Conservation (phyloP, 2,113 vertebrate species). For the Nycticryphes semicollaris region DNA sequence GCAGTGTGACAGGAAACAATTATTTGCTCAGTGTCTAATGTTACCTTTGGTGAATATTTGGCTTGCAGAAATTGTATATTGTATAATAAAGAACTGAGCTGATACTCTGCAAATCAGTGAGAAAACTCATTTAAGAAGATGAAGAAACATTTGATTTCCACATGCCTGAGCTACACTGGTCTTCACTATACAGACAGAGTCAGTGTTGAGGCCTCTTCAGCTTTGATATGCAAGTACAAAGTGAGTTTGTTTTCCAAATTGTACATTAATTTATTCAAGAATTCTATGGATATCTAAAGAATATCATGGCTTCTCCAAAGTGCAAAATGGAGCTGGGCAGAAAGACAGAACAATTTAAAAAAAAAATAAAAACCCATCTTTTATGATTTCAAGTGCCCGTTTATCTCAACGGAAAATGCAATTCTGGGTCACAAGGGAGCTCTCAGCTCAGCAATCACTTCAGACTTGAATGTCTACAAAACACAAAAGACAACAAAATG, state of each 20-base stretch:
- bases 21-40: conserved; percentile 49
- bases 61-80: background rate
- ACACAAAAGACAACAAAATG: conserved; percentile 39
- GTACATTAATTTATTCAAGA: conserved; percentile 4
- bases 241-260: background rate
- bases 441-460: conserved; percentile 11
- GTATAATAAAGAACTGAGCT: background rate
- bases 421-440: conserved; percentile 37
- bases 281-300: background rate
- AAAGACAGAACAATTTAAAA: conserved; percentile 22
- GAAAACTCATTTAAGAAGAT: conserved; percentile 1
- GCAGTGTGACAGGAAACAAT: conserved; percentile 54
- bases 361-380: background rate
- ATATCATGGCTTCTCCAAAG: background rate
- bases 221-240: conserved; percentile 29
- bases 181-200: background rate
- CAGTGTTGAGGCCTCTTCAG: background rate
- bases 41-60: conserved; percentile 48
- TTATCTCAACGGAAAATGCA: conserved; percentile 29
- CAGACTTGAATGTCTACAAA: background rate
- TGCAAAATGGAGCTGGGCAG: background rate
- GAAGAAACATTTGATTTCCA: conserved; percentile 25
- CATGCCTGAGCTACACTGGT: background rate
- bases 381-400: conserved; percentile 11
- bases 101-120: background rate